Percentiles rank a stretch among this genome's conserved stretches.
Evolutionary conservation across 2,113 vertebrate genomes (phyloP).

Genomic region (Silurus asotus): DNA sequence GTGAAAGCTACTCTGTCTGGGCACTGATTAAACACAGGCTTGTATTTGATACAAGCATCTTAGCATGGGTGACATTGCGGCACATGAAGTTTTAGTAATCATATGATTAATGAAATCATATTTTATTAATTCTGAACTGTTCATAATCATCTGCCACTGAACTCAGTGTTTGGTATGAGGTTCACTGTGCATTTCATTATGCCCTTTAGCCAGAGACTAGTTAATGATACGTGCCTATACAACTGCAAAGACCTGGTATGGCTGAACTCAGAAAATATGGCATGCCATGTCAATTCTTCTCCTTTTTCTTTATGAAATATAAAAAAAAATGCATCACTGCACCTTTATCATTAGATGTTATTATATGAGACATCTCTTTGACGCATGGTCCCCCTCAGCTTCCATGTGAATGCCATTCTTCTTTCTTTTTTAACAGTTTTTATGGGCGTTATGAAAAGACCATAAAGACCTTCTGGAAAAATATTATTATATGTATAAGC

Average conservation of each 20-base stretch:
- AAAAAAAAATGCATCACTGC: not conserved
- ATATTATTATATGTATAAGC: not conserved
- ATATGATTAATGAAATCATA: not conserved
- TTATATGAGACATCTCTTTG: not conserved
- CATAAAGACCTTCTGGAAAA: slow-evolving; percentile 24
- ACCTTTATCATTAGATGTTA: not conserved
- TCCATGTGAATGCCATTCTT: slow-evolving; percentile 13
- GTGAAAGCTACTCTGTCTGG: slow-evolving; percentile 40
- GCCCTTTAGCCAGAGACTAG: not conserved
- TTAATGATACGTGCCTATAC: not conserved
- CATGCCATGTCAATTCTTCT: not conserved
- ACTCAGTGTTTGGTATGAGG: not conserved
- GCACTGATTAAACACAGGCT: slow-evolving; percentile 66
- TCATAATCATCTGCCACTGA: slow-evolving; percentile 1
- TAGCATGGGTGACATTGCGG: slow-evolving; percentile 16
- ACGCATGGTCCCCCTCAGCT: not conserved
- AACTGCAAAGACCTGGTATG: slow-evolving; percentile 3
- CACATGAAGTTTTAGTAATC: slow-evolving; percentile 14
- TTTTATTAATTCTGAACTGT: not conserved
- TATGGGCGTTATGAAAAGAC: not conserved
- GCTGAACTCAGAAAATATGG: not conserved
- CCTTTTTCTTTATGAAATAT: not conserved
- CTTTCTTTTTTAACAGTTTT: not conserved
- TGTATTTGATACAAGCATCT: slow-evolving; percentile 65
- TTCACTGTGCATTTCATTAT: slow-evolving; percentile 20